Evolutionary conservation across 2,888 invertebrate species (phyloP).

Genomic region (Dicycla oo): DNA sequence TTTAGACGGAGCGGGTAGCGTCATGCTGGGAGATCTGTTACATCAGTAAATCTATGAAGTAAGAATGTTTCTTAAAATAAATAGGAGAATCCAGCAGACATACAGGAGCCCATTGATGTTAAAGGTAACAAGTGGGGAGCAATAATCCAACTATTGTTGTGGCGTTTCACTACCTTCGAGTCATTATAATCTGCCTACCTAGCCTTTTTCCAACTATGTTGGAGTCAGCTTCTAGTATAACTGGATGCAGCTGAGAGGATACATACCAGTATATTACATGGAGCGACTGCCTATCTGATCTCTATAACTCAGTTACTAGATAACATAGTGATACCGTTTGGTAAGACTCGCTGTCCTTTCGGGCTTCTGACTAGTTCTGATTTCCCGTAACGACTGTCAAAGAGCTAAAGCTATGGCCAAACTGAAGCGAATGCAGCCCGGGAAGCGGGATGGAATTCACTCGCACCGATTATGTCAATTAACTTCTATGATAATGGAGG

Average conservation of each 20-base stretch:
- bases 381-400: too few species aligned
- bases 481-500: too few species aligned
- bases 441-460: too few species aligned
- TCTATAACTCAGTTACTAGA: background rate
- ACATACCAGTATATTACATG: background rate
- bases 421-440: too few species aligned
- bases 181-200: background rate
- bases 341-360: too few species aligned
- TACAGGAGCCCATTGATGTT: conserved; percentile 33
- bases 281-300: background rate
- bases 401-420: too few species aligned
- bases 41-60: conserved; percentile 48
- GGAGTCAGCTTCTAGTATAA: too few species aligned
- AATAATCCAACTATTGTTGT: too few species aligned
- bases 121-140: background rate
- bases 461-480: too few species aligned
- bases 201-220: too few species aligned
- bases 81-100: conserved; percentile 27
- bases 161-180: background rate
- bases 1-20: conserved; percentile 15
- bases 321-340: too few species aligned
- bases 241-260: background rate
- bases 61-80: conserved; percentile 17
- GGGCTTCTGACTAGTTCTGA: too few species aligned
- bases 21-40: conserved; percentile 40